phyloP scores from a whole-genome alignment of 2,888 invertebrate species.

The Chironomus riparius region DNA sequence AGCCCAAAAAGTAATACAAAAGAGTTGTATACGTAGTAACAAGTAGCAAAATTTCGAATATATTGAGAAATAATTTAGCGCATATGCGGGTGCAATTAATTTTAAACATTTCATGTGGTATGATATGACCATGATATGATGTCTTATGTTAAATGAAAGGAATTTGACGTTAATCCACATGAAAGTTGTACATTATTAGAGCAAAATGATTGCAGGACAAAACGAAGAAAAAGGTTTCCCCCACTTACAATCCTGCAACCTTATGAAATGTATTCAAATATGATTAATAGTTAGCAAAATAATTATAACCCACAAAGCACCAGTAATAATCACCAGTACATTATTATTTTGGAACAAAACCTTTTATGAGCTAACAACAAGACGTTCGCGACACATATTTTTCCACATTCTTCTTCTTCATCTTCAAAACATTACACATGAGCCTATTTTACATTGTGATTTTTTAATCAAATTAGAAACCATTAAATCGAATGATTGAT shows the following conservation, averaged over 20 bases:
- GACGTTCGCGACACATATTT: background rate
- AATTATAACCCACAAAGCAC: constrained; percentile 4
- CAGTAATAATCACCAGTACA: too few species aligned
- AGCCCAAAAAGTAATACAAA: background rate
- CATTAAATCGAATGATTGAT: constrained; percentile 11
- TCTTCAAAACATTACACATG: too few species aligned
- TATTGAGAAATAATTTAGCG: background rate
- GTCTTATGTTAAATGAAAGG: too few species aligned
- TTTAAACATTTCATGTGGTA: too few species aligned
- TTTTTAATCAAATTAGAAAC: background rate
- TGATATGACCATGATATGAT: too few species aligned
- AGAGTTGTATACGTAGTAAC: background rate
- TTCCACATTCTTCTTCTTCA: background rate
- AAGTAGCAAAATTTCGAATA: too few species aligned
- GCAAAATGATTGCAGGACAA: background rate
- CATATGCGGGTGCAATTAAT: too few species aligned
- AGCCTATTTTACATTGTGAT: too few species aligned
- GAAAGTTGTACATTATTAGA: background rate
- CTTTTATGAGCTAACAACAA: background rate
- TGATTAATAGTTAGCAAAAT: constrained; percentile 21
- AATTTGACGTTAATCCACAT: too few species aligned
- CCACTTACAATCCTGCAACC: too few species aligned
- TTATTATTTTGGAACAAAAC: too few species aligned
- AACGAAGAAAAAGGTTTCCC: background rate
- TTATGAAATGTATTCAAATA: background rate